Evolutionary conservation across 2,888 invertebrate genomes (phyloP).

Genomic region (Nebria brevicollis): DNA sequence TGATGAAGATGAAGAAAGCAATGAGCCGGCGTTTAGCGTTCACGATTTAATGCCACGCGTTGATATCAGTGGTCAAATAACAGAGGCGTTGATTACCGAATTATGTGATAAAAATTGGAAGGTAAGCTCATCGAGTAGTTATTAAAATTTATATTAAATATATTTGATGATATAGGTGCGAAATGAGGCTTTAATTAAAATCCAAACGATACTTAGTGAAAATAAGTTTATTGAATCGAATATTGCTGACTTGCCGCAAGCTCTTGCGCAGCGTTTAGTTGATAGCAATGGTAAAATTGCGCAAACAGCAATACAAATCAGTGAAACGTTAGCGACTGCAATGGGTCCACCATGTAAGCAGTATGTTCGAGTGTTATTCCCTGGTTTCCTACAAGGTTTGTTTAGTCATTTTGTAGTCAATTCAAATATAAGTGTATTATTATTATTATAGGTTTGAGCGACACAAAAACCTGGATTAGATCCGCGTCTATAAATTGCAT

Average conservation of each 20-base stretch:
- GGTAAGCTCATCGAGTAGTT: conserved; percentile 67
- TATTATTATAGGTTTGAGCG: conserved; percentile 53
- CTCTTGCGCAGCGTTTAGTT: conserved; percentile 78
- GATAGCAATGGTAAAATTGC: conserved; percentile 95
- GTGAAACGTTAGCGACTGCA: conserved; percentile 81
- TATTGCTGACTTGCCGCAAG: conserved; percentile 86
- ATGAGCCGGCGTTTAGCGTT: conserved; percentile 65
- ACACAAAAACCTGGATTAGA: conserved; percentile 82
- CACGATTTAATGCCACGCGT: conserved; percentile 80
- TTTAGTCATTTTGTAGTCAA: conserved; percentile 55
- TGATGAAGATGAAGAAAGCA: conserved; percentile 60
- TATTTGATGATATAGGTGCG: conserved; percentile 63
- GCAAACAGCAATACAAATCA: conserved; percentile 83
- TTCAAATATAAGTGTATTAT: conserved; percentile 18
- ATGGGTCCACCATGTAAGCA: conserved; percentile 85
- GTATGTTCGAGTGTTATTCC: conserved; percentile 83
- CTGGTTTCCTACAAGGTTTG: conserved; percentile 83
- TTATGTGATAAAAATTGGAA: conserved; percentile 95
- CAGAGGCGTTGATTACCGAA: conserved; percentile 81
- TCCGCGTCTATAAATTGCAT: conserved; percentile 84
- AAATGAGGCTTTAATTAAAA: conserved; percentile 78
- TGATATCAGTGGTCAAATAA: conserved; percentile 86
- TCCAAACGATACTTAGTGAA: conserved; percentile 76
- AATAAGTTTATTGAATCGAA: conserved; percentile 84
- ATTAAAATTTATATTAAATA: neutral